Conservation (phyloP, 2,888 invertebrate genomes). For the Laothoe populi region DNA sequence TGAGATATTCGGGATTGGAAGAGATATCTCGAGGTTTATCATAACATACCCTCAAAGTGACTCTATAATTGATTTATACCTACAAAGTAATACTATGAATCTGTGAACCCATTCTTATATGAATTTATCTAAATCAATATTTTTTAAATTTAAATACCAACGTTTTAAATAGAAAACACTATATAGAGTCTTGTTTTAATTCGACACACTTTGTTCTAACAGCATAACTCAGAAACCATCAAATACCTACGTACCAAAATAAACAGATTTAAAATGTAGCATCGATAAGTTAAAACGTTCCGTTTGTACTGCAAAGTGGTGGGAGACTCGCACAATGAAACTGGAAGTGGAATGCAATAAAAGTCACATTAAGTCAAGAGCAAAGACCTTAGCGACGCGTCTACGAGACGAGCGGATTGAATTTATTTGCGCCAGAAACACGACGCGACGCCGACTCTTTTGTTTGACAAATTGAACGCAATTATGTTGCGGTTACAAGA, state of each 20-base stretch:
- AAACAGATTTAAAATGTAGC: constrained; percentile 28
- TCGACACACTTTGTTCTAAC: too few relatives aligned
- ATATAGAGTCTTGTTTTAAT: too few relatives aligned
- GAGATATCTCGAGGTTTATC: too few relatives aligned
- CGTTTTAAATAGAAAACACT: too few relatives aligned
- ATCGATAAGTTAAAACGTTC: constrained; percentile 44
- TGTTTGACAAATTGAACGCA: constrained; percentile 31
- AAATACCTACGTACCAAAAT: constrained; percentile 7
- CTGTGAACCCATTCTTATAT: too few relatives aligned
- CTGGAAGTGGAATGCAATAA: constrained; percentile 72
- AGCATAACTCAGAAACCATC: too few relatives aligned
- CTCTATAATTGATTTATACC: too few relatives aligned
- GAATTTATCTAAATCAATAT: too few relatives aligned
- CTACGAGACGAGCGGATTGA: constrained; percentile 48
- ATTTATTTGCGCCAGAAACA: constrained; percentile 56
- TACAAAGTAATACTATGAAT: too few relatives aligned
- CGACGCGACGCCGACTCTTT: constrained; percentile 37
- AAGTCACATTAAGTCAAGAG: constrained; percentile 80
- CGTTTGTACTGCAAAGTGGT: constrained; percentile 52
- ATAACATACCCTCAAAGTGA: too few relatives aligned
- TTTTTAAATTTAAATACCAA: too few relatives aligned
- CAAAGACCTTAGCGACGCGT: constrained; percentile 55
- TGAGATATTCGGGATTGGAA: too few relatives aligned
- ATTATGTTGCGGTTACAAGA: constrained; percentile 18
- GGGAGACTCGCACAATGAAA: constrained; percentile 62